These are phyloP conservation scores for Silurus aristotelis DNA, from an alignment of 2,797 vertebrate species.

Conservation along the genomic window DNA sequence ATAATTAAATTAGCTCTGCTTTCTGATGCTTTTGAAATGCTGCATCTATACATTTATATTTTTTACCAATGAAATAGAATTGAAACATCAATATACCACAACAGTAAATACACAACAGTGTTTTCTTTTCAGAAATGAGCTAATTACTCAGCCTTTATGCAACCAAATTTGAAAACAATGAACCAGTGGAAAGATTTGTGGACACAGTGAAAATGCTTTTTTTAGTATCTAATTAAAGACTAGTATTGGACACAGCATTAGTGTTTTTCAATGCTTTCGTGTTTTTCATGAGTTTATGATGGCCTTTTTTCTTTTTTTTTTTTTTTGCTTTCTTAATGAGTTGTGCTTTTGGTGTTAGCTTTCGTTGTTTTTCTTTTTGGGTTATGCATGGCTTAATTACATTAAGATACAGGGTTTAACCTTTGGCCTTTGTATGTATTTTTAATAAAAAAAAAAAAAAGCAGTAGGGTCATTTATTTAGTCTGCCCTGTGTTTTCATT, in stretches of 20 bases:
- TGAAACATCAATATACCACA: background rate
- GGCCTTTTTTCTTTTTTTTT: background rate
- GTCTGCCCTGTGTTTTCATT: slow-evolving; percentile 44
- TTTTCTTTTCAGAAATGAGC: background rate
- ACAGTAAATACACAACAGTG: background rate
- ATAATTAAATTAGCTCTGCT: slow-evolving; percentile 23
- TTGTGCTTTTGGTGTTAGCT: too few relatives aligned
- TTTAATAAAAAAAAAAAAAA: slow-evolving; percentile 19
- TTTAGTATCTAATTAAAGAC: background rate
- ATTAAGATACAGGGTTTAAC: slow-evolving; percentile 41
- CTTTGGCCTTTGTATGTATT: slow-evolving; percentile 34
- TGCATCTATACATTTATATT: background rate
- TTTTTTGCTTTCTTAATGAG: background rate
- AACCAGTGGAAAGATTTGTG: background rate
- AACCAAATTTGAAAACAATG: background rate
- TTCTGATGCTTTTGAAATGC: slow-evolving; percentile 19
- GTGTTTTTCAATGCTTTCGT: background rate
- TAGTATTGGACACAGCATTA: background rate
- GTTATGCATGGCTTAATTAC: background rate
- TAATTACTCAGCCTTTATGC: background rate
- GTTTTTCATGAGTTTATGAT: background rate
- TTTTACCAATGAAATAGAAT: background rate
- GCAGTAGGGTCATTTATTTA: slow-evolving; percentile 37
- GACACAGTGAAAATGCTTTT: background rate
- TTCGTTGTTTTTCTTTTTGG: background rate